A percentile compares a stretch with the other conserved stretches of the same genome.
phyloP scores from a whole-genome alignment of 2,113 vertebrate genomes.

The Heteronetta atricapilla region DNA sequence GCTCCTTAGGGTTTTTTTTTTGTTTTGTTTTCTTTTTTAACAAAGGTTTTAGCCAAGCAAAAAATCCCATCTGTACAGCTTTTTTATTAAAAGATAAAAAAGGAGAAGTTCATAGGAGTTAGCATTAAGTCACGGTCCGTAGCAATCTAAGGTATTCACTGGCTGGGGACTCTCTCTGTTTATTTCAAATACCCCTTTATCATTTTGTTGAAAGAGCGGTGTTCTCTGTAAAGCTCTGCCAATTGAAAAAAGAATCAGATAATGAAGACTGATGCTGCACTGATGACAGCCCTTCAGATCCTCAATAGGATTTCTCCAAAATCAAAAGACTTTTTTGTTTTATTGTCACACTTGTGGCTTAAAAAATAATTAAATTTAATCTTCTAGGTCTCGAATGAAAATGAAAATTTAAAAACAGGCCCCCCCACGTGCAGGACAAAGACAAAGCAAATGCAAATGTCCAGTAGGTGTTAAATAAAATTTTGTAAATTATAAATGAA shows the following conservation, averaged over 20 bases:
- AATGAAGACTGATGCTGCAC: slow-evolving; percentile 67
- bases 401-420: neutral
- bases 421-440: neutral
- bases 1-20: neutral
- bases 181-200: slow-evolving; percentile 73
- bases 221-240: slow-evolving; percentile 72
- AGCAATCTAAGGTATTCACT: slow-evolving; percentile 56
- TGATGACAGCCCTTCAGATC: slow-evolving; percentile 68
- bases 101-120: slow-evolving; percentile 68
- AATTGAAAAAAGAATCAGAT: slow-evolving; percentile 70
- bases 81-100: slow-evolving; percentile 76
- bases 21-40: neutral
- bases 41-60: slow-evolving; percentile 57
- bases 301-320: slow-evolving; percentile 68
- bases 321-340: slow-evolving; percentile 73
- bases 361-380: slow-evolving; percentile 61
- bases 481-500: neutral
- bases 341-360: slow-evolving; percentile 59
- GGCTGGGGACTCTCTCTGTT: slow-evolving; percentile 74
- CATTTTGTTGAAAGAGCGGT: slow-evolving; percentile 69
- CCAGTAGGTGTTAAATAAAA: neutral
- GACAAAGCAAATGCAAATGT: slow-evolving; percentile 24
- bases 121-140: slow-evolving; percentile 71
- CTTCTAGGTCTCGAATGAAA: slow-evolving; percentile 56
- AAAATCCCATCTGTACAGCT: slow-evolving; percentile 60